Conservation (phyloP, 2,113 vertebrate species). For the Engystomops pustulosus region DNA sequence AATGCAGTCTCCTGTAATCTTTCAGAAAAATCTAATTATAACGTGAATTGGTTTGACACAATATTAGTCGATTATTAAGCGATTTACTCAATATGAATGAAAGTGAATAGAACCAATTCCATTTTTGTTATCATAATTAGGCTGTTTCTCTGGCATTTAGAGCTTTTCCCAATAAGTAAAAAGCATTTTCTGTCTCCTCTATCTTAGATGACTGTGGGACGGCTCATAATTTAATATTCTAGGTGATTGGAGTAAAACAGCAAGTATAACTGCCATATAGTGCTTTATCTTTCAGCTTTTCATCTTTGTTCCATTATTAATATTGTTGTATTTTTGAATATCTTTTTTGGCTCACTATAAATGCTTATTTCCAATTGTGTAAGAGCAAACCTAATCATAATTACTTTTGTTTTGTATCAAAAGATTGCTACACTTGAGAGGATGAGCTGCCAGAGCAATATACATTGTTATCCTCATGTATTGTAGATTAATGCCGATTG, state of each 20-base stretch:
- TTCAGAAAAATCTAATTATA: not conserved
- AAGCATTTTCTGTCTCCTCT: constrained; percentile 11
- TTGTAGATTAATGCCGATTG: no score
- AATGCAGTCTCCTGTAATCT: not conserved
- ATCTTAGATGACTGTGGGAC: constrained; percentile 3
- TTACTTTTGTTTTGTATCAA: no score
- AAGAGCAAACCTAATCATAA: no score
- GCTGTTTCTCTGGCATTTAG: not conserved
- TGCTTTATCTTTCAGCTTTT: not conserved
- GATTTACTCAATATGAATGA: not conserved
- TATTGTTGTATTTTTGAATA: not conserved
- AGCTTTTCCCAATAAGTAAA: not conserved
- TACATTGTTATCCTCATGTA: no score
- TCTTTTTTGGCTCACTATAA: no score
- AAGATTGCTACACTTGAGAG: no score
- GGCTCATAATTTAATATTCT: constrained; percentile 7
- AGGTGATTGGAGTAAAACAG: not conserved
- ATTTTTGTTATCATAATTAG: not conserved
- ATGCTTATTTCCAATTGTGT: no score
- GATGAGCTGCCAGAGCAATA: no score
- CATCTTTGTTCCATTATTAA: not conserved
- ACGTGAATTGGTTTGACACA: not conserved
- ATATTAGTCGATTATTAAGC: not conserved
- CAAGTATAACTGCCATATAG: not conserved
- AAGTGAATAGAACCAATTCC: not conserved